Conservation (phyloP, 64 coral and sea anemone species). For the Hydrozoanthus tunicans region DNA sequence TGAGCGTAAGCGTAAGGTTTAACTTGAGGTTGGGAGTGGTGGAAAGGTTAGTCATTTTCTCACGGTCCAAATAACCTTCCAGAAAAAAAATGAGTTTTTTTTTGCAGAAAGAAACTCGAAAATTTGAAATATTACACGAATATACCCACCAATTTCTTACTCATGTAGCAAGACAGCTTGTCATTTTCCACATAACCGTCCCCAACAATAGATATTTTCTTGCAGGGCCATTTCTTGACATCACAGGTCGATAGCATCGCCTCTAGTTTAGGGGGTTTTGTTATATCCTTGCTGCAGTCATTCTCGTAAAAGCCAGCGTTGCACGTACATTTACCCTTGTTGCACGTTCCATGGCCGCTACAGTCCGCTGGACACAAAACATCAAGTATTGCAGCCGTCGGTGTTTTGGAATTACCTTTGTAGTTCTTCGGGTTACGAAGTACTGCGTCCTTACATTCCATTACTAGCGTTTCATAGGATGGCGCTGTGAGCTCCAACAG, state of each 20-base stretch:
- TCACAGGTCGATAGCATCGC: no score
- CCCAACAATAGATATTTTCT: conserved; percentile 31
- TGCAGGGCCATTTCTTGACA: neutral
- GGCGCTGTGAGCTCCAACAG: neutral
- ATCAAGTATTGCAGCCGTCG: neutral
- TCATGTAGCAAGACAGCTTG: conserved; percentile 1
- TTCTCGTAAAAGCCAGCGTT: conserved; percentile 24
- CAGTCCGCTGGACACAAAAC: neutral
- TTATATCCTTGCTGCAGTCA: conserved; percentile 36
- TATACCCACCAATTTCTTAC: neutral
- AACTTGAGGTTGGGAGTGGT: no score
- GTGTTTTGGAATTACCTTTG: neutral
- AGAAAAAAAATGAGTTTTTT: no score
- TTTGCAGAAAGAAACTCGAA: no score
- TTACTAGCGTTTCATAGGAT: neutral
- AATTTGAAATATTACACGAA: no score
- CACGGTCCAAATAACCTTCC: no score
- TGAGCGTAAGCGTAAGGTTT: no score
- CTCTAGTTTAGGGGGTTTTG: no score
- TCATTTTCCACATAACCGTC: conserved; percentile 29
- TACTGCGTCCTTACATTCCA: conserved; percentile 10
- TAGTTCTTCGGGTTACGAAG: conserved; percentile 12
- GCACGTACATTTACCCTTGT: conserved; percentile 9
- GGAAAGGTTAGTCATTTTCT: no score
- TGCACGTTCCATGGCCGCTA: conserved; percentile 26